Evolutionary conservation across 2,797 vertebrate genomes (phyloP), one percentile per base, ranked within the genome.

Genomic region (Scolopax rusticola): DNA sequence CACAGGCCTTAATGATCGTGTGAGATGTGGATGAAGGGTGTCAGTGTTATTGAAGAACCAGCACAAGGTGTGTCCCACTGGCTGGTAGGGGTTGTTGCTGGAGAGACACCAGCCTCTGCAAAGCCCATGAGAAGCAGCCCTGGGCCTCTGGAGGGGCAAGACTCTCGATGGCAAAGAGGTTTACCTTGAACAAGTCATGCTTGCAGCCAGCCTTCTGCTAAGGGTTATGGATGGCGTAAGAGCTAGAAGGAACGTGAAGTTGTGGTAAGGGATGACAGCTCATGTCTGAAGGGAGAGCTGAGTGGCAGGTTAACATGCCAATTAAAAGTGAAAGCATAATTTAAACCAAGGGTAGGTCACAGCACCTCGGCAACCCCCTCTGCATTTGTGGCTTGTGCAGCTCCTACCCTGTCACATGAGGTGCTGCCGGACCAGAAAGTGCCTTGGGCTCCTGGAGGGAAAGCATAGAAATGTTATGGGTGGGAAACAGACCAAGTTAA

Each of bases 1-100:
- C 53, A 9, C 0, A 0, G 9, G 40, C 18, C 25, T 36, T 40
- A 7, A 6, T 13, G 56, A 19, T 20, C 0, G 5, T 51, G 60
- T 19, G 65, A 69, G 67, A 28, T 24, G 33, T 18, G 59, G 18
- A 15, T 43, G 56, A 61, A 12, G 38, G 25, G 30, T 50, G 56
- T 4, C 8, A 4, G 11, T 4, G 33, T 28, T 54, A 14, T 8
- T 5, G 2, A 65, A 36, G 56, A 36, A 28, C 8, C 48, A 63
- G 80, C 21, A 47, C 54, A 15, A 21, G 7, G 18, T 18, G 20
- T 9, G 20, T 41, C 23, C 53, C 3, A 1, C 24, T 12, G 28
- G 4, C 48, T 84, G 47, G 32, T 11, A 14, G 30, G 57, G 43
- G n/a, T 0, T 65, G 40, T 8, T 54, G 21, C 27, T 47, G 75